Evolutionary conservation across 1,140 invertebrate species (phyloP), one percentile per base, ranked within the genome.

Genomic region (Acromyrmex charruanus): DNA sequence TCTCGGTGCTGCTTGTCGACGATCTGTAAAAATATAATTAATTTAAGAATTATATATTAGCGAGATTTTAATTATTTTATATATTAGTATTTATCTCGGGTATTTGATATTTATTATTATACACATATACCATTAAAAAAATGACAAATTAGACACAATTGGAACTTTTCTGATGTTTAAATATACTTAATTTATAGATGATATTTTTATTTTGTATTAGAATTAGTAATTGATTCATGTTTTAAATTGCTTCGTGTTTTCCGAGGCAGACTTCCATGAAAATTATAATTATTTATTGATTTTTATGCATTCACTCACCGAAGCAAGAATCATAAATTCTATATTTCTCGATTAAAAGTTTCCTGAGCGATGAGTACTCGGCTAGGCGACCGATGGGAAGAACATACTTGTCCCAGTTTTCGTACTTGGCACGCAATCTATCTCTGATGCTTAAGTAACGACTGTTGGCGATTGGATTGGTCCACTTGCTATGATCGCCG

Each of bases 301-400:
- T 49, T 28, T 6, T 35, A 21, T 94, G 39, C 9, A 44, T 44
- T 44, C 1, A 44, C 96, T 96, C 95, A 98, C 98, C 98, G 94
- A 99, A 99, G 91, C 98, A 98, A 89, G 98, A 97, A 91, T 99
- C 99, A 93, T 99, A 98, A 71, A 99, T 99, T 94, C 98, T 97
- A 96, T 99, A 99, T 96, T 99, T 99, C 88, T 99, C 99, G 92
- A 99, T 98, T 82, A 99, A 96, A 66, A 99, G 96, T 96, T 99
- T 99, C 81, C 99, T 97, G n/a, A 99, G 96, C 14, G 98, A 99
- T 66, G 98, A 99, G 95, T 99, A 99, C 95, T 99, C 99, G 85
- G 99, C 98, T 75, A 99, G 96, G 82, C 99, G 96, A 90, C 99
- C 99, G 95, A 99, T 98, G 53, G 99, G 99, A 91, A 99, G 96